Base-by-base conservation (phyloP, 2,888 invertebrate species). In the Zele albiditarsus region DNA sequence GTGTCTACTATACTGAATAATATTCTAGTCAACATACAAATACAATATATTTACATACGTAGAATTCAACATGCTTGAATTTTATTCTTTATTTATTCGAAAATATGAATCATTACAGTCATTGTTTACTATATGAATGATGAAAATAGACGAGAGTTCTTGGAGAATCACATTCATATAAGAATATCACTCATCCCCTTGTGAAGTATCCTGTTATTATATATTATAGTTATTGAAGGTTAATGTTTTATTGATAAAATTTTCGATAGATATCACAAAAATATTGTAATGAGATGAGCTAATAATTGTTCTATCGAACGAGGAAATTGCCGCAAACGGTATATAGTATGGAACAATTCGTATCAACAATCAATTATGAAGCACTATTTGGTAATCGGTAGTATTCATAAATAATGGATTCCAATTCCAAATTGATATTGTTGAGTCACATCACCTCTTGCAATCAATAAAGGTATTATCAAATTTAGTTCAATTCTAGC, bases 401-500 rank as follows among this genome's bases (percentile, higher is more conserved):
- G 58, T 65, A 72, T 84, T 90, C 92, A 96, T 81, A 96, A 91
- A 90, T 96, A 96, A 84, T 94, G 93, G 70, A 95, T 92, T 38
- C 96, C 96, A 81, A 97, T 92, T 46, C 97, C 97, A 86, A 97
- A 93, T 90, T 97, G 96, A 82, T 97, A 92, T 60, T 96, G 96
- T 78, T 92, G 92, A 70, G 92, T 90, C 72, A 91, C 90, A 90
- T 97, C 97, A 16, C 91, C 93, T 76, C 91, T 89, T 80, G 92
- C 91, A 78, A 92, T 92, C 65, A 91, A 90, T 72, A 95, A 84
- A 58, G 98, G 98, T 85, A 95, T 90, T 89, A 96, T 95, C 90
- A 98, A 97, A 91, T 98, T 99, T 71, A 99, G 92, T 91, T 99
- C 99, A 72, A 99, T 91, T 74, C 98, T 92, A n/a, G 97, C 98